phyloP scores from a whole-genome alignment of 2,888 invertebrate species.

The Pseudoips prasinana region DNA sequence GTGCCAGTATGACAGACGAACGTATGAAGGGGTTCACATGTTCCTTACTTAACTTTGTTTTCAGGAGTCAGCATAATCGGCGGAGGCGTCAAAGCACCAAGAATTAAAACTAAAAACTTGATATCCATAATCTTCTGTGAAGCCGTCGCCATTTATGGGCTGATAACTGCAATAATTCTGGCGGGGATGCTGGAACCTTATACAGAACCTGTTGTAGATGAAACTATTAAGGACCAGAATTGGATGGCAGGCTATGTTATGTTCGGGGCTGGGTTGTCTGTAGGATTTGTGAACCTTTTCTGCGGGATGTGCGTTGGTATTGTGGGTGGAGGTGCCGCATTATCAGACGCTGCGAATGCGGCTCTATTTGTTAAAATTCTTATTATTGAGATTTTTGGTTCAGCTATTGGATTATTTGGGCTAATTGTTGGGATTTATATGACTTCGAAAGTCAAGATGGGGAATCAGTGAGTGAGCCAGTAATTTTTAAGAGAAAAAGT shows the following conservation, averaged over 20 bases:
- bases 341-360: constrained; percentile 96
- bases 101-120: constrained; percentile 6
- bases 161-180: constrained; percentile 94
- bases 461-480: background rate
- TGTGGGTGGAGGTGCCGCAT: constrained; percentile 97
- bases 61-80: constrained; percentile 3
- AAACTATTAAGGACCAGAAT: constrained; percentile 72
- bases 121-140: constrained; percentile 7
- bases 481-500: background rate
- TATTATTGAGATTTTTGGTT: constrained; percentile 92
- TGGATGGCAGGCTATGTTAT: constrained; percentile 91
- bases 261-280: constrained; percentile 95
- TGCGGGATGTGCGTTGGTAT: constrained; percentile 88
- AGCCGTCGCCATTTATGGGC: constrained; percentile 6
- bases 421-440: constrained; percentile 95
- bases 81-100: constrained; percentile 2
- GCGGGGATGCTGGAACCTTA: constrained; percentile 74
- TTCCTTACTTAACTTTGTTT: no score
- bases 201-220: constrained; percentile 21
- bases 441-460: constrained; percentile 69
- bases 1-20: no score
- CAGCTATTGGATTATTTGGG: constrained; percentile 96
- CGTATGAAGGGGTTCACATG: no score
- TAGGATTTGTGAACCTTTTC: constrained; percentile 93
- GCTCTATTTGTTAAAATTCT: constrained; percentile 93